Evolutionary conservation across 1,140 invertebrate genomes (phyloP).

Genomic region (Platyura marginata): DNA sequence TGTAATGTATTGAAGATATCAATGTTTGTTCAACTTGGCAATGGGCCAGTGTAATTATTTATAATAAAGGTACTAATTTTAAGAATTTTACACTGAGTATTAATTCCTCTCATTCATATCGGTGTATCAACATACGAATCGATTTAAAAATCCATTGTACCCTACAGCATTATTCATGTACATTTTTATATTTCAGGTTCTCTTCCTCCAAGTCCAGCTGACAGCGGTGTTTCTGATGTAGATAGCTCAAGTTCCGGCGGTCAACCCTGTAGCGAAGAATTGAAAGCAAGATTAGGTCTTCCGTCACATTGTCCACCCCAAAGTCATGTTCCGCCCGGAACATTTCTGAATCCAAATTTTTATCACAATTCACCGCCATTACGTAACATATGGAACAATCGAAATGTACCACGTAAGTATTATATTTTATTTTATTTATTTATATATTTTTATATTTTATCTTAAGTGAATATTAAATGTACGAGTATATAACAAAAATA

Average conservation of each 20-base stretch:
- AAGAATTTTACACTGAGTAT: too few relatives aligned
- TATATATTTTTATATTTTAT: too few relatives aligned
- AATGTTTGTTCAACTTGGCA: too few relatives aligned
- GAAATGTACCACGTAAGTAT: conserved; percentile 22
- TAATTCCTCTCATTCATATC: too few relatives aligned
- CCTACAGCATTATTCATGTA: conserved; percentile 4
- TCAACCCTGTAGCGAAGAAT: conserved; percentile 66
- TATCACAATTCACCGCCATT: conserved; percentile 24
- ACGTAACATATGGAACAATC: conserved; percentile 24
- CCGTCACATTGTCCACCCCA: conserved; percentile 16
- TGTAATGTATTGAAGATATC: too few relatives aligned
- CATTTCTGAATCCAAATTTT: conserved; percentile 25
- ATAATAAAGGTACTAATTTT: too few relatives aligned
- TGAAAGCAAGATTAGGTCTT: conserved; percentile 57
- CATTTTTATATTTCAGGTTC: conserved; percentile 40
- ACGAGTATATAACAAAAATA: too few relatives aligned
- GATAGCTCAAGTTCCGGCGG: conserved; percentile 83
- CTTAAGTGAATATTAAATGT: too few relatives aligned
- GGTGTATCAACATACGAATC: too few relatives aligned
- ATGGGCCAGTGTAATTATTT: too few relatives aligned
- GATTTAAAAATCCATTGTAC: not conserved
- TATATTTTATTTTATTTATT: too few relatives aligned
- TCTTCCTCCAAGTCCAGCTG: conserved; percentile 88
- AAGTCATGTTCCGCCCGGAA: conserved; percentile 15
- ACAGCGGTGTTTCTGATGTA: conserved; percentile 92